Evolutionary conservation across 2,888 invertebrate genomes (phyloP).

Genomic region (Tinea semifulvella): DNA sequence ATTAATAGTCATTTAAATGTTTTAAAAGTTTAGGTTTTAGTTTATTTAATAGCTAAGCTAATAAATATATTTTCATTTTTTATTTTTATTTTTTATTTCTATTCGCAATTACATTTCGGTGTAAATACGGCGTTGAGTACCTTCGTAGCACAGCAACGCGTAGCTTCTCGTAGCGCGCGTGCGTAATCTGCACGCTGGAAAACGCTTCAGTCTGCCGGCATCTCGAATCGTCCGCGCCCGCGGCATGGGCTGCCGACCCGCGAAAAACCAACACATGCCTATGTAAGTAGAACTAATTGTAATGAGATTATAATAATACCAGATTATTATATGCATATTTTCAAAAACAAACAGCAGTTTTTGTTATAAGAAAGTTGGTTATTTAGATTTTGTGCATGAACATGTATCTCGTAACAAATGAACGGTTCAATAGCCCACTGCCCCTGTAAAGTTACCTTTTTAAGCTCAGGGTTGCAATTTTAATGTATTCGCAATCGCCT

Average conservation of each 20-base stretch:
- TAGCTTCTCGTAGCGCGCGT: conserved; percentile 37
- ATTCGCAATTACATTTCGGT: too few species aligned
- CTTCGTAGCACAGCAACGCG: conserved; percentile 28
- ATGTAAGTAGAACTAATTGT: conserved; percentile 42
- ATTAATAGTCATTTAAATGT: too few species aligned
- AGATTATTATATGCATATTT: conserved; percentile 20
- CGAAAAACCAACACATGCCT: conserved; percentile 56
- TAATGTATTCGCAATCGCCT: neutral
- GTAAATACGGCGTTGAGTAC: conserved; percentile 3
- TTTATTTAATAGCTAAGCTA: too few species aligned
- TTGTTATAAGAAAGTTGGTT: neutral
- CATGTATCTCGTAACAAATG: neutral
- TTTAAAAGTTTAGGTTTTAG: too few species aligned
- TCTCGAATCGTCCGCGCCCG: conserved; percentile 48
- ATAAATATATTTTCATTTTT: too few species aligned
- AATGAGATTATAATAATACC: neutral
- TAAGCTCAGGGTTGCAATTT: conserved; percentile 47
- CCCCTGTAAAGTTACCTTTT: conserved; percentile 51
- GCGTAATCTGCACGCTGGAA: conserved; percentile 41
- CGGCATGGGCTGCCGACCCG: conserved; percentile 51
- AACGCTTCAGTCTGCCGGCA: conserved; percentile 23
- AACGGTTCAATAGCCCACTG: conserved; percentile 61
- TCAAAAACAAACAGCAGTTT: neutral
- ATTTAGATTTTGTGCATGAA: neutral
- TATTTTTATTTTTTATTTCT: too few species aligned